Percentiles rank a stretch among this genome's conserved stretches.
These are phyloP conservation scores for Pygathrix nemaeus DNA, from an alignment of 2,113 vertebrate genomes.

Conservation along the genomic window DNA sequence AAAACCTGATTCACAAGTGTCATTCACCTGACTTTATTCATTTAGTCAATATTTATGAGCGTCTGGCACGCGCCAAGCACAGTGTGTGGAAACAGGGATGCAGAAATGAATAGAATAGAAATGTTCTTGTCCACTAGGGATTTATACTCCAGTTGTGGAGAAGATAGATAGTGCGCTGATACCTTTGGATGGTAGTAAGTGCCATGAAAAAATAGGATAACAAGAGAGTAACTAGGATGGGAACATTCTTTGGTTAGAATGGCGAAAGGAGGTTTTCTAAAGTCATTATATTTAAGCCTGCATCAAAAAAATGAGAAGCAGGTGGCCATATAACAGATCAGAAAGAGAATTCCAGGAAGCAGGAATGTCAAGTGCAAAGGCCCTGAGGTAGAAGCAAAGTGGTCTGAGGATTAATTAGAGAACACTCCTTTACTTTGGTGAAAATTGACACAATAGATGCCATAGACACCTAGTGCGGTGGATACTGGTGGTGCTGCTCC, in stretches of 20 bases:
- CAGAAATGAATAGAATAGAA: fast-evolving
- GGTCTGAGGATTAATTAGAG: not conserved
- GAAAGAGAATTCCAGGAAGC: not conserved
- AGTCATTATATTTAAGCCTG: not conserved
- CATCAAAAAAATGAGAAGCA: not conserved
- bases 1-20: not conserved
- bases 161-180: not conserved
- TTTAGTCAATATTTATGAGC: no score
- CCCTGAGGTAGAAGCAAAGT: not conserved
- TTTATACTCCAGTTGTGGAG: fast-evolving
- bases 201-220: not conserved
- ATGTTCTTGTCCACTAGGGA: fast-evolving
- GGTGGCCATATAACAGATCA: not conserved
- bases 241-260: not conserved
- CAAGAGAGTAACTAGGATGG: not conserved
- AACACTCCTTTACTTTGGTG: not conserved
- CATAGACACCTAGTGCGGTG: not conserved
- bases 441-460: fast-evolving
- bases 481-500: not conserved
- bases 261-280: not conserved
- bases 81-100: fast-evolving
- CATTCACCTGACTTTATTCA: not conserved
- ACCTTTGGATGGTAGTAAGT: not conserved
- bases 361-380: not conserved
- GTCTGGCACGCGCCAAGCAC: fast-evolving